Conservation (phyloP, 2,888 invertebrate genomes). For the Yponomeuta cagnagella region DNA sequence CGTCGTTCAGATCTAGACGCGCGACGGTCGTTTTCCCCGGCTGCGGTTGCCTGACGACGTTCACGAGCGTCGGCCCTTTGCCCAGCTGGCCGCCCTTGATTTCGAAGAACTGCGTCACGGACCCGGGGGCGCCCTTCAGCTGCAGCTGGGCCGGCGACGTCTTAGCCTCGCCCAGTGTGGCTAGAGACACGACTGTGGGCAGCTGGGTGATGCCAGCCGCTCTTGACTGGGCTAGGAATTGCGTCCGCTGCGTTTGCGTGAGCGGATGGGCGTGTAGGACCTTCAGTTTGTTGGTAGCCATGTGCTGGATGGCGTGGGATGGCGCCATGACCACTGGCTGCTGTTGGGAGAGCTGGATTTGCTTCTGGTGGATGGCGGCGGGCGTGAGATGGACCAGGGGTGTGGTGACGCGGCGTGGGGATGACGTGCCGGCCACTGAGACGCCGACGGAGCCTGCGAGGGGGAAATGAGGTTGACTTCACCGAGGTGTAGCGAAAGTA, state of each 20-base stretch:
- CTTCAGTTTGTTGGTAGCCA: slow-evolving; percentile 44
- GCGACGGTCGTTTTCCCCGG: slow-evolving; percentile 46
- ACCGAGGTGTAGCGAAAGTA: too few relatives aligned
- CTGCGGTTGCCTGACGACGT: slow-evolving; percentile 55
- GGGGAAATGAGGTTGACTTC: too few relatives aligned
- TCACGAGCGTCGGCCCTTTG: slow-evolving; percentile 60
- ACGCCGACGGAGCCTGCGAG: slow-evolving; percentile 1
- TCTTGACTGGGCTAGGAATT: slow-evolving; percentile 47
- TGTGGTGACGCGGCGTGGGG: slow-evolving; percentile 28
- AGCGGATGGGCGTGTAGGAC: slow-evolving; percentile 15
- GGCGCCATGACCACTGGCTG: slow-evolving; percentile 34
- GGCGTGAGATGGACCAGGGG: slow-evolving; percentile 18
- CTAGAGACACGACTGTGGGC: slow-evolving; percentile 55
- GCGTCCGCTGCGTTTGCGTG: slow-evolving; percentile 41
- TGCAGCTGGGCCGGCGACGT: slow-evolving; percentile 20
- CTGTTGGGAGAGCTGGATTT: slow-evolving; percentile 15
- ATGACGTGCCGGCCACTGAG: not conserved
- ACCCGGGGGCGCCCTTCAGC: slow-evolving; percentile 48
- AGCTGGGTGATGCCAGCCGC: slow-evolving; percentile 28
- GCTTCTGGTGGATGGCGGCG: slow-evolving; percentile 21
- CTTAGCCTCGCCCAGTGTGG: slow-evolving; percentile 47
- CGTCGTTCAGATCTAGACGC: slow-evolving; percentile 40
- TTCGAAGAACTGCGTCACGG: slow-evolving; percentile 60
- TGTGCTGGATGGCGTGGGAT: slow-evolving; percentile 37
- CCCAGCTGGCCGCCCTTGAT: slow-evolving; percentile 57